Base-by-base conservation (phyloP, 2,797 vertebrate genomes). In the Oryzias sinensis region DNA sequence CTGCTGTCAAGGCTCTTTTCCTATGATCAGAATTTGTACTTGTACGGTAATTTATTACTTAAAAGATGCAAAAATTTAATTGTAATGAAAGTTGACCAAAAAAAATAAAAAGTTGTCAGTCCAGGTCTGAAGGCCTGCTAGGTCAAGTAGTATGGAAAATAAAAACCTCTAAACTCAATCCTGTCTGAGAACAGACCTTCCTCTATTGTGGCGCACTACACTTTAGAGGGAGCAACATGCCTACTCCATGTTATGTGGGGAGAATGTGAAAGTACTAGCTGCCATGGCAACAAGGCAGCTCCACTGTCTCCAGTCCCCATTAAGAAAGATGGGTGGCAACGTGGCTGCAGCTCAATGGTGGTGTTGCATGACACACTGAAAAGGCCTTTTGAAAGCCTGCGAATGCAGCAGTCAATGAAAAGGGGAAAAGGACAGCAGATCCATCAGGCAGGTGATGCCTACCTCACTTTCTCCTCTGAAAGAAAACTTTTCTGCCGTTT, bases 221-320 rank as follows among this genome's bases (percentile, higher is more conserved):
- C 72, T 78, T 82, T 61, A 70, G 81, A 78, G 62, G 77, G 58
- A 83, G 68, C 78, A 72, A 74, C 81, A 70, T 80, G 83, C 79
- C 80, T 74, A 70, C 82, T 80, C 82, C 77, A 77, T 65, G 46
- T 70, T 82, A 83, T 89, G 90, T 90, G 88, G 86, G 74, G 88
- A 90, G 89, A 92, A 92, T 90, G 87, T 73, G 80, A 89, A 91
- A 88, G 78, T 70, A 53, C 83, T 72, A 76, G 91, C 91, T 92
- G 90, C 90, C 88, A 90, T 91, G 90, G 91, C 88, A 91, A 93
- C 91, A 90, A 77, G 89, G 85, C 86, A 85, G 87, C 84, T 89
- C 87, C 86, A 87, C 85, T 76, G 85, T 82, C 86, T 88, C 79
- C 76, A 79, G 79, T 80, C 82, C 87, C 86, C 81, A 88, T 88